These are phyloP conservation scores for Origma solitaria DNA, from an alignment of 2,113 vertebrate genomes.

Conservation along the genomic window DNA sequence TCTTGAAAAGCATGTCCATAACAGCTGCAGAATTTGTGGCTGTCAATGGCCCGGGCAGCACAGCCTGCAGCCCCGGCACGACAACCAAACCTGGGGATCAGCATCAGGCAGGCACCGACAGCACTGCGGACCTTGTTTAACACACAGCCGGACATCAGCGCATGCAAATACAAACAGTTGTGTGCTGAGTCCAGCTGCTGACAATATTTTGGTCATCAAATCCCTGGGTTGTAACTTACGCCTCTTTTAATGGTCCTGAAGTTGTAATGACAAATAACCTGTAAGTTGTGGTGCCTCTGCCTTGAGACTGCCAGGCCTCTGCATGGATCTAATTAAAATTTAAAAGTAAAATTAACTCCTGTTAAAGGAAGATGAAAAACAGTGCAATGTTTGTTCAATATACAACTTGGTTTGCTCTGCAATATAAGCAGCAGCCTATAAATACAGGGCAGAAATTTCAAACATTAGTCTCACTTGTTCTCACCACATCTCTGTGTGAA, in stretches of 20 bases:
- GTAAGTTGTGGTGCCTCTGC: background rate
- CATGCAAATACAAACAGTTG: background rate
- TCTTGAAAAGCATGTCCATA: background rate
- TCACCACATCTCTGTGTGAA: background rate
- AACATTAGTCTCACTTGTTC: background rate
- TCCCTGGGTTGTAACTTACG: background rate
- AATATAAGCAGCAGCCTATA: background rate
- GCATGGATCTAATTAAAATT: slow-evolving; percentile 56
- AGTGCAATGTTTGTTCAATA: slow-evolving; percentile 26
- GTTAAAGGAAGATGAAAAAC: slow-evolving; percentile 60
- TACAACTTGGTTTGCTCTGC: background rate
- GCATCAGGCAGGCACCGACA: background rate
- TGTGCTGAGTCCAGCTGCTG: background rate
- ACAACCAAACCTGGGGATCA: background rate
- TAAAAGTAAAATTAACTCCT: slow-evolving; percentile 61
- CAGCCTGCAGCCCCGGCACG: background rate
- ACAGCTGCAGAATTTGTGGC: background rate
- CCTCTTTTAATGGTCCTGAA: background rate
- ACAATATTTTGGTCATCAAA: background rate
- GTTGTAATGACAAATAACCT: background rate
- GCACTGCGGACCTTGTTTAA: background rate
- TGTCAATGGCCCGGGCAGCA: background rate
- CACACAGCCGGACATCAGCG: background rate
- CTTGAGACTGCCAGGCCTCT: slow-evolving; percentile 12
- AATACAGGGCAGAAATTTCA: background rate